Evolutionary conservation across 2,888 invertebrate species (phyloP), one percentile per base, ranked within the genome.

Genomic region (Augiades crinisus): DNA sequence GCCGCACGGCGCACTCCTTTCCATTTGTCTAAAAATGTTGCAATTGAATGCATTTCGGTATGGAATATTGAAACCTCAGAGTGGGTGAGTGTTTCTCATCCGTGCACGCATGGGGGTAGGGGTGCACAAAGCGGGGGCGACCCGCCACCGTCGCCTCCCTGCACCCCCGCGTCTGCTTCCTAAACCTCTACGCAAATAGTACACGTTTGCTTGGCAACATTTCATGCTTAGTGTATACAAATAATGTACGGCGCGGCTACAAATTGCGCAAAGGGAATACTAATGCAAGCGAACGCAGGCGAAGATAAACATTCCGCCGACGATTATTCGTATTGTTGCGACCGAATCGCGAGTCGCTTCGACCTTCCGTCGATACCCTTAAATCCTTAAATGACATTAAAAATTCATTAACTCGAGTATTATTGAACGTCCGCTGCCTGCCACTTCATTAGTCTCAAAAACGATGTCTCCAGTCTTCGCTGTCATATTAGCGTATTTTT

Each of bases 221-320:
- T 87, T 89, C 88, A 88, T 87, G 84, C 88, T 89, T 88, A 89
- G 82, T 81, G 83, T 87, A 81, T 84, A 87, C 87, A 88, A 88
- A 87, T 88, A 86, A 84, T 84, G 85, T 82, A 81, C 76, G 79
- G 79, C 69, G 67, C 74, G 70, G 79, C 75, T 81, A 80, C 81
- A 78, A 82, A 82, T 81, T 78, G 76, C 72, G 81, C 78, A 81
- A 81, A 84, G 81, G 78, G 83, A 84, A 86, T 81, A 78, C 76
- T 78, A 77, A 78, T 80, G 75, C 72, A 73, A 73, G 72, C 65
- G 60, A 68, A 70, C 64, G 70, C 67, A 65, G 62, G 68, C 70
- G 70, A 71, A 70, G 65, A 75, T 72, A 75, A 81, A 81, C 72
- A 78, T 72, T 73, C 70, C 63, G 59, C 67, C 63, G 64, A 73